Evolutionary conservation across 2,797 vertebrate species (phyloP).

Genomic region (Mionectes olivaceus): DNA sequence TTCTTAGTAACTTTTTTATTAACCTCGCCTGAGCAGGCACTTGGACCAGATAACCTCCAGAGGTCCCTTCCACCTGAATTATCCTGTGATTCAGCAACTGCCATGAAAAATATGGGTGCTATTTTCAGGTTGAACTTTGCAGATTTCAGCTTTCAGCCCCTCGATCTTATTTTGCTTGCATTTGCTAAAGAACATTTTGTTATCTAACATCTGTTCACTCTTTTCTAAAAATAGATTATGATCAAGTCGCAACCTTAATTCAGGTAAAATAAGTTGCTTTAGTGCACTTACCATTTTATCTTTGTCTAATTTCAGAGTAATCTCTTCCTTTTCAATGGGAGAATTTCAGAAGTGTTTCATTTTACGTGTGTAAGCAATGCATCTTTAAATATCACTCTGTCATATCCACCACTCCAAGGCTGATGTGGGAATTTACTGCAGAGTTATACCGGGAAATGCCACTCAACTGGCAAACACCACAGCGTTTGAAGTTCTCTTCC

Average conservation of each 20-base stretch:
- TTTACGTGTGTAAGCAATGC: neutral
- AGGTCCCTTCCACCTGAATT: neutral
- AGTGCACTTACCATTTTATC: neutral
- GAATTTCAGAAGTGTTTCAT: neutral
- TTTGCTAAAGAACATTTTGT: neutral
- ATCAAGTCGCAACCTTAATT: neutral
- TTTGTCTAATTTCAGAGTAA: neutral
- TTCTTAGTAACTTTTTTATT: neutral
- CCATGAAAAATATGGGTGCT: neutral
- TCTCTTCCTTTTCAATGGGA: neutral
- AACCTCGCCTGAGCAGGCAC: neutral
- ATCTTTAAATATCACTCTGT: neutral
- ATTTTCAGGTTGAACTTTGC: constrained; percentile 46
- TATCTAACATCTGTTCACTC: constrained; percentile 38
- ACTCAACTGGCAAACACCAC: neutral
- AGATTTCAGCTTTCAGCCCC: constrained; percentile 9
- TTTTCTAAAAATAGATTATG: neutral
- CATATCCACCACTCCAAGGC: neutral
- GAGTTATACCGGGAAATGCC: neutral
- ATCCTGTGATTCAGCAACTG: constrained; percentile 5
- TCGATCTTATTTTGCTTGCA: neutral
- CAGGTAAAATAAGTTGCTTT: neutral
- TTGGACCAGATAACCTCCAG: neutral
- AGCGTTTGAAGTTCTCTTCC: neutral
- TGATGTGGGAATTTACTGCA: neutral